Percentiles rank a stretch among this genome's conserved stretches.
Conservation (phyloP, 2,113 vertebrate genomes). For the Chelonoidis abingdonii region DNA sequence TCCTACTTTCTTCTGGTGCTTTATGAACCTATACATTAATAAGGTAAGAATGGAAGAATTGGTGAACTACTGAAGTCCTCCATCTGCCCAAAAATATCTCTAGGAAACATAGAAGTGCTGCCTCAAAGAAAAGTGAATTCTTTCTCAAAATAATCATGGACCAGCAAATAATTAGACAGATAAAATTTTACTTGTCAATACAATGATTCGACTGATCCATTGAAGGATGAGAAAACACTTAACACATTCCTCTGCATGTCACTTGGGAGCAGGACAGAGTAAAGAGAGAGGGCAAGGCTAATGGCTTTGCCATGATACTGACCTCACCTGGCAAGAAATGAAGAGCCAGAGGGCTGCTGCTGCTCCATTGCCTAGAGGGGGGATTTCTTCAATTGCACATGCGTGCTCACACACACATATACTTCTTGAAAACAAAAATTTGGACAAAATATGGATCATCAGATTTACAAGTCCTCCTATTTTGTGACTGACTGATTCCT, state of each 20-base stretch:
- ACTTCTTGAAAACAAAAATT: not conserved
- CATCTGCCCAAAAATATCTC: not conserved
- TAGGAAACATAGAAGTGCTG: not conserved
- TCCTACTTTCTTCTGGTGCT: too few relatives aligned
- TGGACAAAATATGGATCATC: fast-evolving
- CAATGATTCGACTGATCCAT: not conserved
- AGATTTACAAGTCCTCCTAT: not conserved
- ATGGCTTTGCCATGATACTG: not conserved
- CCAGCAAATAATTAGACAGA: not conserved
- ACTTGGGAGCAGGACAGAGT: not conserved
- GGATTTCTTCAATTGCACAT: not conserved
- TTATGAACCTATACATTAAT: not conserved
- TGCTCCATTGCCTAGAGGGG: not conserved
- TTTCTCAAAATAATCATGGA: not conserved
- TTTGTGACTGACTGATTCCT: not conserved
- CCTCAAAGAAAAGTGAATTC: not conserved
- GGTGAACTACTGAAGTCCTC: not conserved
- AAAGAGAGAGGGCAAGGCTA: not conserved
- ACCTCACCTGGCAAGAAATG: not conserved
- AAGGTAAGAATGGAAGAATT: not conserved
- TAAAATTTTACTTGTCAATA: not conserved
- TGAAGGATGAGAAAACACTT: not conserved
- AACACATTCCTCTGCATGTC: not conserved
- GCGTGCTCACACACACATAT: too few relatives aligned
- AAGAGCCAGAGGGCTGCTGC: not conserved